Conservation (phyloP, 2,113 vertebrate genomes). For the Macrotis lagotis region DNA sequence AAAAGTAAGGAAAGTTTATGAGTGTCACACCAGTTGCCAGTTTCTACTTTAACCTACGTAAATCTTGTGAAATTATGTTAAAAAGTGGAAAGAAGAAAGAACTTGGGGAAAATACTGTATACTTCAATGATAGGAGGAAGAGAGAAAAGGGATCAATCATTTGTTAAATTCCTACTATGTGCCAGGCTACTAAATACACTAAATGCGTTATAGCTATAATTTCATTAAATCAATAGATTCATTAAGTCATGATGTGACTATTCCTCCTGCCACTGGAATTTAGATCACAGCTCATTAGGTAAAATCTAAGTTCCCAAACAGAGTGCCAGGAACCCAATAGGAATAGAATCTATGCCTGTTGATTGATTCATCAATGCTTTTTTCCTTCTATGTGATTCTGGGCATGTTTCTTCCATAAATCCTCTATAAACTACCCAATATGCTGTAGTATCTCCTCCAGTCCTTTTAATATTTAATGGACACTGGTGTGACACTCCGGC, state of each 20-base stretch:
- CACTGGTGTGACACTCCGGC: not conserved
- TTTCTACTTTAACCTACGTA: conserved; percentile 20
- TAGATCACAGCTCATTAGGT: not conserved
- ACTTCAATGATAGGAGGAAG: not conserved
- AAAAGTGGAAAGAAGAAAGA: conserved; percentile 25
- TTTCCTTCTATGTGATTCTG: not conserved
- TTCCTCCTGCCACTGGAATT: not conserved
- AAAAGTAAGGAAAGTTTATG: not conserved
- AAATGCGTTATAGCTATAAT: not conserved
- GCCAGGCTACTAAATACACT: not conserved
- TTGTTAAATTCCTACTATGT: not conserved
- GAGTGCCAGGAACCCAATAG: not conserved
- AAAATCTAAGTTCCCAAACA: not conserved
- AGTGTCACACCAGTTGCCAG: not conserved
- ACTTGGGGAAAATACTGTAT: conserved; percentile 47
- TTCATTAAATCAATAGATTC: not conserved
- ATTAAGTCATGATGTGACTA: not conserved
- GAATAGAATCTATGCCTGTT: not conserved
- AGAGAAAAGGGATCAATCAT: not conserved
- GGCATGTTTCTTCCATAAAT: not conserved
- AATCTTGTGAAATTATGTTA: not conserved
- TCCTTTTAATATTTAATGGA: conserved; percentile 1
- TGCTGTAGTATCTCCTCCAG: not conserved
- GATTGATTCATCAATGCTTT: not conserved
- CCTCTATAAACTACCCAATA: not conserved